Evolutionary conservation across 2,113 vertebrate species (phyloP).

Genomic region (Laticauda colubrina): DNA sequence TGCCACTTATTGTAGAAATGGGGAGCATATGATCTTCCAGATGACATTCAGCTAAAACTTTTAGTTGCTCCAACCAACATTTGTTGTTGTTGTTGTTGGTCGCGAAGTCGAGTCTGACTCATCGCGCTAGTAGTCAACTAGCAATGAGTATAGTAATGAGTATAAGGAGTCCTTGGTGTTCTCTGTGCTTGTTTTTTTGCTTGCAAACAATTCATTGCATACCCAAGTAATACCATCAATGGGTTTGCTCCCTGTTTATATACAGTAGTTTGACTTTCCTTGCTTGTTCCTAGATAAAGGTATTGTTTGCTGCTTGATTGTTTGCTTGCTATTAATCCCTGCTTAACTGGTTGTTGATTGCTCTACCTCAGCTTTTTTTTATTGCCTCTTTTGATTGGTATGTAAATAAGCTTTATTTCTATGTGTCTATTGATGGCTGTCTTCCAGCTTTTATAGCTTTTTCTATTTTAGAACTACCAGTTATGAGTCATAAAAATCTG

Average conservation of each 20-base stretch:
- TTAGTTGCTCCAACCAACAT: neutral
- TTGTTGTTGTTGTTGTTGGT: too few species aligned
- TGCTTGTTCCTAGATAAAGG: neutral
- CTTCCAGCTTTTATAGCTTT: slow-evolving; percentile 35
- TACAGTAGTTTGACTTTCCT: neutral
- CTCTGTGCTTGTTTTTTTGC: neutral
- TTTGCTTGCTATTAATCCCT: neutral
- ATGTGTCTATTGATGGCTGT: neutral
- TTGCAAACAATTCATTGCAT: neutral
- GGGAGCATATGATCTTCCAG: neutral
- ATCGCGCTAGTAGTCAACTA: too few species aligned
- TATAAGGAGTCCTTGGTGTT: neutral
- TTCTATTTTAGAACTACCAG: slow-evolving; percentile 36
- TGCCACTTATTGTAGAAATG: neutral
- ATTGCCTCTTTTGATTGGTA: neutral
- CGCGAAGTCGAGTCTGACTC: too few species aligned
- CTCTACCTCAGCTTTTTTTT: neutral
- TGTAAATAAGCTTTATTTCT: neutral
- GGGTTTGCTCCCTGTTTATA: neutral
- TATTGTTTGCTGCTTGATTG: neutral
- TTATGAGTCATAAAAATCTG: neutral
- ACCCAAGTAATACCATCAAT: neutral
- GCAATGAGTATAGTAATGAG: neutral
- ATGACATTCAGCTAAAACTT: neutral
- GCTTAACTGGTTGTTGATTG: neutral